A percentile compares a stretch with the other conserved stretches of the same genome.
Evolutionary conservation across 1,140 invertebrate genomes (phyloP).

Genomic region (Anagrus nilaparvatae): DNA sequence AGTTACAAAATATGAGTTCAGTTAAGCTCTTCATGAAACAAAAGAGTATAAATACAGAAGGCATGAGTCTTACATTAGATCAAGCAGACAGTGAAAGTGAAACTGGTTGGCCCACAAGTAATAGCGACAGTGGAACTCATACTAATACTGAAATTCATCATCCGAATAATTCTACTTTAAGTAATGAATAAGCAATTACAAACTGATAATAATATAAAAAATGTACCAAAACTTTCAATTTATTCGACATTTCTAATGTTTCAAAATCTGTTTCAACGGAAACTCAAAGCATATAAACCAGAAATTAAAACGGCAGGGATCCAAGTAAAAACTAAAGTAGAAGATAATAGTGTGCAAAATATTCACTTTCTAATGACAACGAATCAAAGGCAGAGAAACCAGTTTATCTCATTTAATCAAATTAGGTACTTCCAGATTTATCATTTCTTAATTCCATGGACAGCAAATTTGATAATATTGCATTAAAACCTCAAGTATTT

Average conservation of each 20-base stretch:
- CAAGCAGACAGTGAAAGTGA: conserved; percentile 36
- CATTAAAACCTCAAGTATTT: conserved; percentile 43
- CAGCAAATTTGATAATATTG: conserved; percentile 51
- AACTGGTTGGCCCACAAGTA: conserved; percentile 34
- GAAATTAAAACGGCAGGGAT: too few relatives aligned
- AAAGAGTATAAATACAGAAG: conserved; percentile 68
- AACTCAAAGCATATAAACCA: too few relatives aligned
- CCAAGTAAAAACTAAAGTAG: conserved; percentile 32
- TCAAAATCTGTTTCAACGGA: too few relatives aligned
- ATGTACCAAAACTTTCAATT: too few relatives aligned
- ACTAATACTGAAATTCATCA: conserved; percentile 34
- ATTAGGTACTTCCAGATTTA: conserved; percentile 81
- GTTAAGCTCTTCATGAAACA: conserved; percentile 86
- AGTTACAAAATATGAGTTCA: conserved; percentile 59
- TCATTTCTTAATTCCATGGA: conserved; percentile 65
- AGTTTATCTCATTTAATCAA: conserved; percentile 84
- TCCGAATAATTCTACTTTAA: too few relatives aligned
- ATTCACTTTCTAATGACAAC: conserved; percentile 33
- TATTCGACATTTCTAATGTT: too few relatives aligned
- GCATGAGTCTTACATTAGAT: conserved; percentile 43
- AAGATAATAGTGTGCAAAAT: conserved; percentile 39
- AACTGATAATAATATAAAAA: too few relatives aligned
- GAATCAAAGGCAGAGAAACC: too few relatives aligned
- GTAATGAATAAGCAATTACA: too few relatives aligned
- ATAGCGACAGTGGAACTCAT: conserved; percentile 30